These are phyloP conservation scores for Tragulus kanchil DNA, from an alignment of 2,113 vertebrate species.

Conservation along the genomic window DNA sequence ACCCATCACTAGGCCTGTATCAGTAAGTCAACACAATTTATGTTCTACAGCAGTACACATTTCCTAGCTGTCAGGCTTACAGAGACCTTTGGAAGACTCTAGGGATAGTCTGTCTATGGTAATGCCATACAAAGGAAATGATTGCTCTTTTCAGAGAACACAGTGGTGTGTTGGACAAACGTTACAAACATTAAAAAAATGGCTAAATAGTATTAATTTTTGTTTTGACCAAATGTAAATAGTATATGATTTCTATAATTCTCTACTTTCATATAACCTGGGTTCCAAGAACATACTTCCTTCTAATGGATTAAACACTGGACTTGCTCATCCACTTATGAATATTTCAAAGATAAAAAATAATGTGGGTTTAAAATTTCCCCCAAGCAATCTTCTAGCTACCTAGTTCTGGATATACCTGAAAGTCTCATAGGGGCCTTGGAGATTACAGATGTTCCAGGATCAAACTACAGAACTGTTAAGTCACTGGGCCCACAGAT, in stretches of 20 bases:
- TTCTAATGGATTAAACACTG: neutral
- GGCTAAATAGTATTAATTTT: too few relatives aligned
- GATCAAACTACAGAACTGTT: neutral
- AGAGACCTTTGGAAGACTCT: slow-evolving; percentile 59
- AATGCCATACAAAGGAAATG: slow-evolving; percentile 69
- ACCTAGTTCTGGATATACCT: neutral
- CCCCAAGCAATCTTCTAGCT: neutral
- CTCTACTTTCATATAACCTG: neutral
- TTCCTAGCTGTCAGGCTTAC: slow-evolving; percentile 52
- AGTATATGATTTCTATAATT: neutral
- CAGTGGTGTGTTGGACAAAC: slow-evolving; percentile 62
- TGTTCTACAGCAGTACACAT: slow-evolving; percentile 6
- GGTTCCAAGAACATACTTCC: neutral
- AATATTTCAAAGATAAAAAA: neutral
- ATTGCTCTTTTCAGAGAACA: slow-evolving; percentile 69
- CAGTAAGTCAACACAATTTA: slow-evolving; percentile 26
- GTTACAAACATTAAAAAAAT: too few relatives aligned
- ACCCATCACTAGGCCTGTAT: slow-evolving; percentile 37
- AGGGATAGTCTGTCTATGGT: slow-evolving; percentile 23
- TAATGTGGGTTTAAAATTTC: slow-evolving; percentile 23
- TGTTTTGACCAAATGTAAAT: neutral
- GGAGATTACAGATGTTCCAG: slow-evolving; percentile 14
- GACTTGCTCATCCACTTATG: neutral
- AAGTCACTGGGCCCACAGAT: neutral
- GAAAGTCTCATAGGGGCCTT: neutral